A percentile compares a stretch with the other conserved stretches of the same genome.
Evolutionary conservation across 2,113 vertebrate genomes (phyloP).

Genomic region (Piaya cayana): DNA sequence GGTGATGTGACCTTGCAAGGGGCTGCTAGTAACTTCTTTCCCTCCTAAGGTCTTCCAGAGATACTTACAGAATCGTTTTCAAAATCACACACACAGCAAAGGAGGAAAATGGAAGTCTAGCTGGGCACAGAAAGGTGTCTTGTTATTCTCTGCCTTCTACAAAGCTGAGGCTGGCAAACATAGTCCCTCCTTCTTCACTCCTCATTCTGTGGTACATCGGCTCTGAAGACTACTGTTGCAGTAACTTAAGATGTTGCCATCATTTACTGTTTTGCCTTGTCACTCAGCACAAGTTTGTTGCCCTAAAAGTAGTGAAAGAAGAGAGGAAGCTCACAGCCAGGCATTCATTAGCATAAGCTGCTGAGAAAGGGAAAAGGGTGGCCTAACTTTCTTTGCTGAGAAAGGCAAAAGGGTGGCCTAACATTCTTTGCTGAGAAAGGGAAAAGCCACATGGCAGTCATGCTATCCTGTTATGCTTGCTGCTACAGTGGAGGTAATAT

Average conservation of each 20-base stretch:
- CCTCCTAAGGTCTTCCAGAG: not conserved
- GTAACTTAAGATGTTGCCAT: not conserved
- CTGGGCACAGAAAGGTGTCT: not conserved
- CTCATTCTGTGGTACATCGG: not conserved
- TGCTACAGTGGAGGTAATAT: not conserved
- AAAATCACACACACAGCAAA: not conserved
- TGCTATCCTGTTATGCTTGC: not conserved
- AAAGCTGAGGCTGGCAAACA: not conserved
- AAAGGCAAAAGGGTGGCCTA: not conserved
- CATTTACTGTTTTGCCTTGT: not conserved
- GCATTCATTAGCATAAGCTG: not conserved
- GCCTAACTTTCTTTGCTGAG: not conserved
- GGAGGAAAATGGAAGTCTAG: not conserved
- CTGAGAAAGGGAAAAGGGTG: not conserved
- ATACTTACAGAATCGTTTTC: not conserved
- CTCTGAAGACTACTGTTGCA: not conserved
- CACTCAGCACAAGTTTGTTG: not conserved
- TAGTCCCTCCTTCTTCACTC: not conserved
- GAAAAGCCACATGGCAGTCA: not conserved
- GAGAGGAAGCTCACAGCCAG: not conserved
- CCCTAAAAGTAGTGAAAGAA: not conserved
- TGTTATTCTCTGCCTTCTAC: not conserved
- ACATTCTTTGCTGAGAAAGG: not conserved
- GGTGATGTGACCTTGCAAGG: not conserved
- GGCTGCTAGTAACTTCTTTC: not conserved